phyloP scores from a whole-genome alignment of 2,888 invertebrate species.

The Malacosoma neustria region DNA sequence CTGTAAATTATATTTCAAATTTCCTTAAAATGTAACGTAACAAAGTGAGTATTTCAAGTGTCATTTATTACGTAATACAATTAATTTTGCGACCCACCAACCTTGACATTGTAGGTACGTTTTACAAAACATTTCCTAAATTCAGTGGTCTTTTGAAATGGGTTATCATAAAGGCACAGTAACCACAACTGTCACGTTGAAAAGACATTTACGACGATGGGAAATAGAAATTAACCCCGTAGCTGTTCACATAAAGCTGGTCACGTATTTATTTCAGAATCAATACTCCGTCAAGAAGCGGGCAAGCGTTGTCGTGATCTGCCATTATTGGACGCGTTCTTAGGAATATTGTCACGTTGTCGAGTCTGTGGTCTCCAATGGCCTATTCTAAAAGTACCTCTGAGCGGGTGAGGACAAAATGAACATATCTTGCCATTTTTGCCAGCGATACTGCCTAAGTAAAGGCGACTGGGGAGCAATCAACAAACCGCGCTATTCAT shows the following conservation, averaged over 20 bases:
- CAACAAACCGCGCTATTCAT: slow-evolving; percentile 8
- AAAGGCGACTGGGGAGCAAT: neutral
- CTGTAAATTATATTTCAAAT: too few species aligned
- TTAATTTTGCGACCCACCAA: neutral
- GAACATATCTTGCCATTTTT: neutral
- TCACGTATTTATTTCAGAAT: slow-evolving; percentile 32
- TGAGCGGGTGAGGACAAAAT: neutral
- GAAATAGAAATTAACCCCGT: slow-evolving; percentile 34
- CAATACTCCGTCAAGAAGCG: slow-evolving; percentile 22
- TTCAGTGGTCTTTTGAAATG: slow-evolving; percentile 7
- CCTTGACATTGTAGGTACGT: neutral
- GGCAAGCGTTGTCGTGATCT: too few species aligned
- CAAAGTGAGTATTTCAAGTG: neutral
- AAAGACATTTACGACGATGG: slow-evolving; percentile 21
- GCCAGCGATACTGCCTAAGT: neutral
- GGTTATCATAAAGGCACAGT: slow-evolving; percentile 16
- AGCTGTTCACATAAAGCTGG: slow-evolving; percentile 24
- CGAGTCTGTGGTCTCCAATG: too few species aligned
- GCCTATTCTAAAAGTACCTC: neutral
- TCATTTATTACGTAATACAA: neutral
- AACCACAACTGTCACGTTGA: slow-evolving; percentile 27
- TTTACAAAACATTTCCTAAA: slow-evolving; percentile 10
- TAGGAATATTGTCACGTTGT: slow-evolving; percentile 34
- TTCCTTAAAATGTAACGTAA: too few species aligned
- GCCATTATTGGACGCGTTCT: slow-evolving; percentile 33